Evolutionary conservation across 2,113 vertebrate genomes (phyloP), one percentile per base, ranked within the genome.

Genomic region (Tor tambroides): DNA sequence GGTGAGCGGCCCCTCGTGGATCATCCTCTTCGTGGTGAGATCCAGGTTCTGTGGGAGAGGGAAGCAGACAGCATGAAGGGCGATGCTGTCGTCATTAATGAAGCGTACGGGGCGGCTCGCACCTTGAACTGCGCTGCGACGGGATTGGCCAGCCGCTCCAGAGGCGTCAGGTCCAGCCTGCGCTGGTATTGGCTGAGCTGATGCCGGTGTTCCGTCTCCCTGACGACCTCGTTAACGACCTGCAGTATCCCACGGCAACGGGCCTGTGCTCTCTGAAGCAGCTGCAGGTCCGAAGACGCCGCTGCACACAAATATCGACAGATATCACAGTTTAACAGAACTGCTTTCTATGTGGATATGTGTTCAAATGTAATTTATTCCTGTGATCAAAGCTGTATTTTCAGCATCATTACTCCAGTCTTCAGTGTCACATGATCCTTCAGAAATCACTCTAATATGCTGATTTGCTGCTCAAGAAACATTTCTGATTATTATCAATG

Each of bases 41-140:
- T 99, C 97, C 90, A 99, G 91, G 92, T 91, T 97, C 98, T 99
- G 9, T 7, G 32, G 32, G 26, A 12, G 6, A 32, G n/a, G n/a
- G 32, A 41, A 14, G 2, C 11, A 61, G 26, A 67, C 32, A 32
- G 32, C 32, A 32, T 32, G 32, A 32, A 32, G 32, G 3, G 32
- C 3, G 32, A 32, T 32, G 32, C 32, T 32, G 3, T 2, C 32
- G 3, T 32, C 32, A 32, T 32, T 32, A 32, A 32, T 32, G 32
- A 32, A 3, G 32, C 32, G 32, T 32, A 32, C 32, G 32, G 32
- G 32, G 32, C 32, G 32, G 32, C 96, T 97, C 9, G 5, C 67
- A 98, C 98, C 96, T 97, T 97, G 91, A 99, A 99, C 69, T 96
- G 94, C 0, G 96, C 95, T 0, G 96, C 96, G 54, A 96, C 89